Percentiles rank a stretch among this genome's conserved stretches.
These are phyloP conservation scores for Montipora cactus DNA, from an alignment of 64 coral and sea anemone species.

Conservation along the genomic window DNA sequence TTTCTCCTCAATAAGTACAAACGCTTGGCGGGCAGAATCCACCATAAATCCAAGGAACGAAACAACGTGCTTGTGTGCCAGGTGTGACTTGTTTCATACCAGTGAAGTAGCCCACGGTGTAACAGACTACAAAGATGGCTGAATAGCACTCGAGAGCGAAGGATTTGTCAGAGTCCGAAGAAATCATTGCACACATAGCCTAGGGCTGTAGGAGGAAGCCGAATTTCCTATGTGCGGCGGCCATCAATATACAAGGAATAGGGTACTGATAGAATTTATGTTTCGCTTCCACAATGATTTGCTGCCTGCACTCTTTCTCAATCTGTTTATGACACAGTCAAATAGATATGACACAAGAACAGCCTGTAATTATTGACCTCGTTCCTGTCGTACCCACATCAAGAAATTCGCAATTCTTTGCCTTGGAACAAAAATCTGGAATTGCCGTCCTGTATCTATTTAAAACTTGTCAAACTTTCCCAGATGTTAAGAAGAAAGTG, in stretches of 20 bases:
- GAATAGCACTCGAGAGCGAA: background rate
- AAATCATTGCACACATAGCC: background rate
- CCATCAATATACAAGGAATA: conserved; percentile 25
- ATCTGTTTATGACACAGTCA: too few relatives aligned
- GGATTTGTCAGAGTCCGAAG: background rate
- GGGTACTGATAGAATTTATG: background rate
- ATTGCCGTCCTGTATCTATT: too few relatives aligned
- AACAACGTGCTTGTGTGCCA: background rate
- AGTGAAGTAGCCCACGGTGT: conserved; percentile 38
- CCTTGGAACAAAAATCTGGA: too few relatives aligned
- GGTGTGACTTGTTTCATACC: conserved; percentile 7
- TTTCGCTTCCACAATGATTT: too few relatives aligned
- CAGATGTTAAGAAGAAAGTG: too few relatives aligned
- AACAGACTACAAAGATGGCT: conserved; percentile 51
- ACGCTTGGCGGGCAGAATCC: conserved; percentile 34
- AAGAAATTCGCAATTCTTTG: too few relatives aligned
- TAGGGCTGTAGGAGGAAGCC: background rate
- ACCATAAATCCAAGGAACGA: conserved; percentile 25
- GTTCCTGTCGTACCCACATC: too few relatives aligned
- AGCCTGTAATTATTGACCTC: too few relatives aligned
- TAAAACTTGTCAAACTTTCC: too few relatives aligned
- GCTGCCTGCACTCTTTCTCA: too few relatives aligned
- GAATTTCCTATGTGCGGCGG: background rate
- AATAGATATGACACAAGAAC: too few relatives aligned
- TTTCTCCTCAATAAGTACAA: conserved; percentile 17